Evolutionary conservation across 2,797 vertebrate species (phyloP), one percentile per base, ranked within the genome.

Genomic region (Peromyscus eremicus): DNA sequence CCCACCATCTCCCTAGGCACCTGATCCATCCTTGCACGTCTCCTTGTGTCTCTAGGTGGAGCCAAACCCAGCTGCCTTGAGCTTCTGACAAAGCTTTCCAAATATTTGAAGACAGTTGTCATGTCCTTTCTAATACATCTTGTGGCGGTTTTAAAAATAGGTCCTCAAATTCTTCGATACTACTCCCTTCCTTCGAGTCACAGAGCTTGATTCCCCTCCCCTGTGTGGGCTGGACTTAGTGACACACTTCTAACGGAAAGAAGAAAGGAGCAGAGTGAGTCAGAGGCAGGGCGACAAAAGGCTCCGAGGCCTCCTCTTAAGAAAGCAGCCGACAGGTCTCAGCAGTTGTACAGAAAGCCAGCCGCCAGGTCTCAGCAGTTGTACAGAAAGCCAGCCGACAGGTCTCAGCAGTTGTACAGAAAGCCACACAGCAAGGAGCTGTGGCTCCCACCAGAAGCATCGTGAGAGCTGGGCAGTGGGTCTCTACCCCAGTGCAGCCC

Each of bases 91-190:
- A 88, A 80, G 90, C 92, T 97, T 95, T 92, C 91, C 95, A 96
- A 96, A 96, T 87, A 95, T 81, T 71, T 95, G 80, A 93, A 97
- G 95, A 96, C 91, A 93, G 75, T 25, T 97, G 86, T 93, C 96
- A 95, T 62, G 85, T 96, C 92, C 87, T 96, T 83, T 80, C 87
- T 81, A 76, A 93, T 81, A 97, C 81, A 80, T 80, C 88, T 90
- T 68, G 62, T 64, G 55, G 86, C 93, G 11, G 87, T 89, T 97
- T 70, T 97, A 96, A 96, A 97, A 97, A 95, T 87, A 96, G 71
- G 89, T 73, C 79, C 89, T 91, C 73, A 60, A 81, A 92, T 91
- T 92, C 91, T 82, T 68, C 85, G 71, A 93, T 83, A 92, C 86
- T 82, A 62, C 23, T 52, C 91, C 80, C 87, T 55, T 14, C 52